These are phyloP conservation scores for Zaprionus tsacasi DNA, from an alignment of 1,140 invertebrate genomes.

Conservation along the genomic window DNA sequence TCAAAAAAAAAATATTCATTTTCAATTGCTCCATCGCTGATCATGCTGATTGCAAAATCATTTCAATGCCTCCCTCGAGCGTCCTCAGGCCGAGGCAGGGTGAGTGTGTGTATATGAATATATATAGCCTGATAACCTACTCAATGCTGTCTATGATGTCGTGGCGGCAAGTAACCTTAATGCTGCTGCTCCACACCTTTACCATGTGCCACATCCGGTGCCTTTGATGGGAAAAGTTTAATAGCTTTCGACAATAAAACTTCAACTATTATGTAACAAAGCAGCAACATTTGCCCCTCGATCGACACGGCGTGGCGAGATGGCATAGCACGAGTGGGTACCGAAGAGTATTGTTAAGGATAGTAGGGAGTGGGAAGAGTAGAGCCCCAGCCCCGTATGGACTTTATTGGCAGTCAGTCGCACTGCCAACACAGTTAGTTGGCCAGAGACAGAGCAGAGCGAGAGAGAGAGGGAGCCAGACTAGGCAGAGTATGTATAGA, in stretches of 20 bases:
- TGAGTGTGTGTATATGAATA: conserved; percentile 34
- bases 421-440: conserved; percentile 19
- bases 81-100: not conserved
- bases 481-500: conserved; percentile 10
- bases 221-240: conserved; percentile 82
- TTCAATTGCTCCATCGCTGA: conserved; percentile 36
- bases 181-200: conserved; percentile 72
- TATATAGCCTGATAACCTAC: conserved; percentile 44
- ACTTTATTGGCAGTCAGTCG: conserved; percentile 66
- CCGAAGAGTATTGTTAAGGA: conserved; percentile 13
- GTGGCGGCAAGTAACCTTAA: conserved; percentile 60
- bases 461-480: not conserved
- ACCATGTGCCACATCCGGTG: conserved; percentile 71
- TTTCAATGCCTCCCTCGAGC: conserved; percentile 8
- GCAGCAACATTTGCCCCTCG: conserved; percentile 67
- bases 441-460: conserved; percentile 38
- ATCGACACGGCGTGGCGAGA: conserved; percentile 42
- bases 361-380: not conserved
- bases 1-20: conserved; percentile 7
- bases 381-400: conserved; percentile 27
- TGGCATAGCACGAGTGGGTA: not conserved
- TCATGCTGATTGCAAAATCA: conserved; percentile 39
- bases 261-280: conserved; percentile 83
- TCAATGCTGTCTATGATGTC: conserved; percentile 18
- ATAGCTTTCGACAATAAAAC: conserved; percentile 83